Evolutionary conservation across 1,140 invertebrate genomes (phyloP).

Genomic region (Anadara kagoshimensis): DNA sequence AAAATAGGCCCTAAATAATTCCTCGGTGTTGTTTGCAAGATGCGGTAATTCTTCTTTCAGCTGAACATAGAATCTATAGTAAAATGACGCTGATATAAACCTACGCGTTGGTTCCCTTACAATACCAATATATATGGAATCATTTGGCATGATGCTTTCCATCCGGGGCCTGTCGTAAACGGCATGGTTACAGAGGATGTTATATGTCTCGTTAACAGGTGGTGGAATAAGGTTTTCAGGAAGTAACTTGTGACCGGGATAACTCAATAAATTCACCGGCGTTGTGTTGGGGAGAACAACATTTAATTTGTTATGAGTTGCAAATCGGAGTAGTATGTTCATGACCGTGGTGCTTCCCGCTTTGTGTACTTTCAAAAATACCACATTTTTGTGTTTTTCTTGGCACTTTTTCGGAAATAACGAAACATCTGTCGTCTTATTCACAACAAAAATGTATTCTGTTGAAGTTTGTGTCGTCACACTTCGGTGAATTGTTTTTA

Average conservation of each 20-base stretch:
- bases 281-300: constrained; percentile 51
- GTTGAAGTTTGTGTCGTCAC: too few species aligned
- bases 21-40: background rate
- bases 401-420: background rate
- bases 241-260: constrained; percentile 22
- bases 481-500: too few species aligned
- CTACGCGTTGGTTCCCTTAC: constrained; percentile 47
- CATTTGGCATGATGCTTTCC: constrained; percentile 35
- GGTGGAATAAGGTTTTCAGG: constrained; percentile 19
- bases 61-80: constrained; percentile 39
- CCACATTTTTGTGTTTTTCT: constrained; percentile 32
- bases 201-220: constrained; percentile 25
- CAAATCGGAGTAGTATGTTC: constrained; percentile 61
- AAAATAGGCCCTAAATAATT: constrained; percentile 30
- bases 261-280: constrained; percentile 33
- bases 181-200: constrained; percentile 51
- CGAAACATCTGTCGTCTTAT: too few species aligned
- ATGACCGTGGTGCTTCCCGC: constrained; percentile 60
- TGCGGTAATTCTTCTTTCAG: constrained; percentile 9
- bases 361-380: constrained; percentile 65
- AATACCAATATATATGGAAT: constrained; percentile 48
- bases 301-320: constrained; percentile 46
- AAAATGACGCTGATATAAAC: constrained; percentile 48
- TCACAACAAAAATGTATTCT: too few species aligned
- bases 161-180: constrained; percentile 46